These are phyloP conservation scores for Autographa pulchrina DNA, from an alignment of 2,888 invertebrate genomes.

Conservation along the genomic window DNA sequence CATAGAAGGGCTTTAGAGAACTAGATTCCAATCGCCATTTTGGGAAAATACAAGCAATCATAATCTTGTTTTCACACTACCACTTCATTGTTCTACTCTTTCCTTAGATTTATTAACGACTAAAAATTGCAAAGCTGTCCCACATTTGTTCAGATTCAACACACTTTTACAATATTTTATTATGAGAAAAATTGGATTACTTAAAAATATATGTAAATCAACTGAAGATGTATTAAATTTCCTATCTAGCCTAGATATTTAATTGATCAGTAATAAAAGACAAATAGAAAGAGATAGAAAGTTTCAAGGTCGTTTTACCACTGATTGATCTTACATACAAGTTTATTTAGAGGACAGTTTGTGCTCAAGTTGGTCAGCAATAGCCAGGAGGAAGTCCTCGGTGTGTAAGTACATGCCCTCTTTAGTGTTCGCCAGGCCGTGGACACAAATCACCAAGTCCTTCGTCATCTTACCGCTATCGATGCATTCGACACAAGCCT, in stretches of 20 bases:
- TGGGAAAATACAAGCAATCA: conserved; percentile 9
- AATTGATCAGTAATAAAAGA: conserved; percentile 26
- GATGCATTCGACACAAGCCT: conserved; percentile 95
- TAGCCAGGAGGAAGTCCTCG: conserved; percentile 95
- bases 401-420: conserved; percentile 95
- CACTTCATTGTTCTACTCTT: conserved; percentile 10
- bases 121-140: background rate
- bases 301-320: conserved; percentile 17
- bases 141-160: conserved; percentile 16
- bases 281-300: conserved; percentile 10
- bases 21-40: background rate
- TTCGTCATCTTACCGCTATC: conserved; percentile 96
- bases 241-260: conserved; percentile 22
- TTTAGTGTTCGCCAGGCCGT: conserved; percentile 94
- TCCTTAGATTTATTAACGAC: background rate
- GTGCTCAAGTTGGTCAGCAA: conserved; percentile 92
- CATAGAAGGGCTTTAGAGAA: background rate
- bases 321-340: conserved; percentile 16
- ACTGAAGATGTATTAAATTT: conserved; percentile 24
- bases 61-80: conserved; percentile 1
- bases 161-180: conserved; percentile 29
- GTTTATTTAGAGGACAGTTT: conserved; percentile 77
- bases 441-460: conserved; percentile 96
- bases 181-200: conserved; percentile 34
- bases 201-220: conserved; percentile 24